phyloP scores from a whole-genome alignment of 2,113 vertebrate species.

The Leucopternis melanops region DNA sequence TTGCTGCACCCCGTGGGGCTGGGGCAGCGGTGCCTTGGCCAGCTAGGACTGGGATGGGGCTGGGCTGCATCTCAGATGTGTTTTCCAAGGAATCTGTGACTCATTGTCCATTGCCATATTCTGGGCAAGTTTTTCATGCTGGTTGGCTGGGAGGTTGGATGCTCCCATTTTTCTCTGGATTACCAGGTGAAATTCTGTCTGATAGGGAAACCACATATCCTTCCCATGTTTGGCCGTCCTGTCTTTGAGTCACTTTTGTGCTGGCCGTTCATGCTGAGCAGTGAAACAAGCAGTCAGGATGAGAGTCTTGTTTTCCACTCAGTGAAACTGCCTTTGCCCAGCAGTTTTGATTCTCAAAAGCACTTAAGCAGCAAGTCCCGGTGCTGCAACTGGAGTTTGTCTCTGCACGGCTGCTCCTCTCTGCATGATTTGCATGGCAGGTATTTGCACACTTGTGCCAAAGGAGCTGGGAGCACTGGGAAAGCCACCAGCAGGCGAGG shows the following conservation, averaged over 20 bases:
- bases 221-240: fast-evolving
- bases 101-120: background rate
- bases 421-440: fast-evolving
- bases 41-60: background rate
- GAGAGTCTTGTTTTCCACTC: background rate
- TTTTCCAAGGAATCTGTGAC: background rate
- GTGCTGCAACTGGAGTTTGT: background rate
- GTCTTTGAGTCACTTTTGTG: no score
- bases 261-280: background rate
- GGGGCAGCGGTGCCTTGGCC: fast-evolving
- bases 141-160: background rate
- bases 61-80: fast-evolving
- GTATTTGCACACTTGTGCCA: background rate
- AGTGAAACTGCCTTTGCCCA: background rate
- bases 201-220: background rate
- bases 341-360: background rate
- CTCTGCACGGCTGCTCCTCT: background rate
- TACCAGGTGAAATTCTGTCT: background rate
- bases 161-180: background rate
- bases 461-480: background rate
- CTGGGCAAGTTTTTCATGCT: background rate
- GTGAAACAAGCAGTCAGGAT: background rate
- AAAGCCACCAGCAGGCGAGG: background rate
- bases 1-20: background rate
- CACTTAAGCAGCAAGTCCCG: background rate